Conservation (phyloP, 2,113 vertebrate genomes). For the Tylochromis polylepis region DNA sequence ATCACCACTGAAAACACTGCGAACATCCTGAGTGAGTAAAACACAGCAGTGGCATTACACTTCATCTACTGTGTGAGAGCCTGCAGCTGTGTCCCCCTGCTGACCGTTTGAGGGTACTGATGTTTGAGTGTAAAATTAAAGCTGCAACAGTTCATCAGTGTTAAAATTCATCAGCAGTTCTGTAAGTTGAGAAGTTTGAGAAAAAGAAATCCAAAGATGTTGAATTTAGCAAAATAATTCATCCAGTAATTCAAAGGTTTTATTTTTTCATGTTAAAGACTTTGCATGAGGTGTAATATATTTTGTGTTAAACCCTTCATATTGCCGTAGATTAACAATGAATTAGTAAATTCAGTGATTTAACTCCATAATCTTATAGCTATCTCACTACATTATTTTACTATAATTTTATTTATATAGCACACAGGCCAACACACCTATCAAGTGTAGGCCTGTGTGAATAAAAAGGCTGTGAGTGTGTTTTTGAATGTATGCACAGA, state of each 20-base stretch:
- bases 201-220: neutral
- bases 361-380: neutral
- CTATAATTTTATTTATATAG: neutral
- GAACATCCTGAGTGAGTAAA: constrained; percentile 86
- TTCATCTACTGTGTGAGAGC: neutral
- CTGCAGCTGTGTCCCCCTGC: constrained; percentile 1
- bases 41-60: neutral
- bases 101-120: neutral
- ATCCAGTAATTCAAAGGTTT: neutral
- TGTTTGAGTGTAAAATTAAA: neutral
- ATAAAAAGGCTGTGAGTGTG: neutral
- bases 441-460: neutral
- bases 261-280: neutral
- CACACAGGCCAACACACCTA: neutral
- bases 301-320: neutral
- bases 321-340: neutral
- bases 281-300: neutral
- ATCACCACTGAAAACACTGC: constrained; percentile 92
- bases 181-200: neutral
- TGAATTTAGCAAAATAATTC: neutral
- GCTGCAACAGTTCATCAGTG: neutral
- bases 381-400: neutral
- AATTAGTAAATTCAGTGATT: neutral
- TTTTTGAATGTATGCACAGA: neutral
- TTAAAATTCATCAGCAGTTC: neutral